Evolutionary conservation across 92 coral and sea anemone genomes (phyloP).

Genomic region (Umimayanthus kanabou): DNA sequence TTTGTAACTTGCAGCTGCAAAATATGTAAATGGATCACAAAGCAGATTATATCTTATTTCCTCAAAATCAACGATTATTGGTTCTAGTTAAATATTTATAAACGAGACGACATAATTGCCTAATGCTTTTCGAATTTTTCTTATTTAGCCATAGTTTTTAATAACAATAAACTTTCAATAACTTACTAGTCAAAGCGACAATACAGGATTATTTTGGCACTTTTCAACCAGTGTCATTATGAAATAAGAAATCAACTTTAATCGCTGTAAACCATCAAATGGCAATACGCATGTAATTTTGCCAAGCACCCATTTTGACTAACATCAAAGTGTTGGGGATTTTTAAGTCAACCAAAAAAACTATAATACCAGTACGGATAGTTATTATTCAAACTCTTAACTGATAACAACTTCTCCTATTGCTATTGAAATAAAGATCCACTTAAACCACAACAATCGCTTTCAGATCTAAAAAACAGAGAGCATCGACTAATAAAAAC

Average conservation of each 20-base stretch:
- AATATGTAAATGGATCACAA: slow-evolving; percentile 28
- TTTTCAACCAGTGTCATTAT: slow-evolving; percentile 2
- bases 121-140: slow-evolving; percentile 37
- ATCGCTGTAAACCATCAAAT: neutral
- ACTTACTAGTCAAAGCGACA: slow-evolving; percentile 12
- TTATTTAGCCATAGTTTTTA: slow-evolving; percentile 29
- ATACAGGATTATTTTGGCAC: slow-evolving; percentile 15
- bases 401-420: neutral
- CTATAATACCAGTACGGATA: neutral
- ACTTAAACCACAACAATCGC: slow-evolving; percentile 3
- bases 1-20: slow-evolving; percentile 33
- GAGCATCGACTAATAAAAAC: neutral
- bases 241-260: neutral
- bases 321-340: neutral
- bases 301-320: neutral
- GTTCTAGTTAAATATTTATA: slow-evolving; percentile 43
- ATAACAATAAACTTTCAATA: slow-evolving; percentile 33
- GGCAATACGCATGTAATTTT: neutral
- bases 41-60: slow-evolving; percentile 15
- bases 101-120: slow-evolving; percentile 30
- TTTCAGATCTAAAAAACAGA: neutral
- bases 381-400: slow-evolving; percentile 19
- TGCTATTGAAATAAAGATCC: slow-evolving; percentile 1
- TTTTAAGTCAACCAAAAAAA: neutral
- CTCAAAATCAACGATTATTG: slow-evolving; percentile 33